Evolutionary conservation across 2,113 vertebrate species (phyloP).

Genomic region (Archocentrus centrarchus): DNA sequence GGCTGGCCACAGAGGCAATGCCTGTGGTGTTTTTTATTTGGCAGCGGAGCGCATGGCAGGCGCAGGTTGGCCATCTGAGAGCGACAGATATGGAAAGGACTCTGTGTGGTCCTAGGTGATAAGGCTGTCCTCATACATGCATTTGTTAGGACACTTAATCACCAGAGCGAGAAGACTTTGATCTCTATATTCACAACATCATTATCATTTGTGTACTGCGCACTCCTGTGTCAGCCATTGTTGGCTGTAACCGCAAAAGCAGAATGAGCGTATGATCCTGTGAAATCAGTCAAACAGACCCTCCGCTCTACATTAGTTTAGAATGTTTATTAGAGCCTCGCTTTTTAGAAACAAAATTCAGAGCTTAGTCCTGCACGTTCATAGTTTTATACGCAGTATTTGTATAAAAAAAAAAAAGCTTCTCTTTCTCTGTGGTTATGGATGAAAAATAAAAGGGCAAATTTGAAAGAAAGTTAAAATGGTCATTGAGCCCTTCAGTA

Average conservation of each 20-base stretch:
- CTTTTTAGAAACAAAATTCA: constrained; percentile 7
- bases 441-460: not conserved
- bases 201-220: constrained; percentile 68
- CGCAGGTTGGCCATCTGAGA: constrained; percentile 75
- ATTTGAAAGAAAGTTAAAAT: constrained; percentile 28
- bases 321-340: constrained; percentile 32
- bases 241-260: constrained; percentile 37
- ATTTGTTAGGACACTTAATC: constrained; percentile 74
- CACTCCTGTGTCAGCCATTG: constrained; percentile 53
- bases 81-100: constrained; percentile 73
- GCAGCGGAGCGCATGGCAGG: constrained; percentile 51
- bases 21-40: constrained; percentile 72
- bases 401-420: not conserved
- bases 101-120: constrained; percentile 76
- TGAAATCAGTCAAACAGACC: constrained; percentile 55
- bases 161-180: constrained; percentile 62
- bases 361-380: not conserved
- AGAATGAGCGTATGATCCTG: constrained; percentile 48
- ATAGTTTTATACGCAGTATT: not conserved
- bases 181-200: constrained; percentile 76
- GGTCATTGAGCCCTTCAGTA: not conserved
- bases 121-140: constrained; percentile 70
- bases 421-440: not conserved
- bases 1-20: constrained; percentile 47
- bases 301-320: constrained; percentile 17